Evolutionary conservation across 2,113 vertebrate species (phyloP).

Genomic region (Collichthys lucidus): DNA sequence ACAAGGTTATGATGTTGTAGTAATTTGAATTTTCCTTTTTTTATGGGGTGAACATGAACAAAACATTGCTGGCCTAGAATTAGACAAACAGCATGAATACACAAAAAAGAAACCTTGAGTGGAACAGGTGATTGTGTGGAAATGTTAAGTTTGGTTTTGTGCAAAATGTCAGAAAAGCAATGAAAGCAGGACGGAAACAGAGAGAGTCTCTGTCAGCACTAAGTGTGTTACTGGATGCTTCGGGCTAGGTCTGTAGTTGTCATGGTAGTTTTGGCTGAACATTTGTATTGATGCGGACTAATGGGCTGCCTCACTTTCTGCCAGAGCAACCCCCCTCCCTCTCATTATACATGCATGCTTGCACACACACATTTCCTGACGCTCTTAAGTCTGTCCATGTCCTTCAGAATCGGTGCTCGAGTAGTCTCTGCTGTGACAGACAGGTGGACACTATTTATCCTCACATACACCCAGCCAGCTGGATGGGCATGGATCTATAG

Average conservation of each 20-base stretch:
- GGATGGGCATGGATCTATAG: constrained; percentile 23
- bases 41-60: background rate
- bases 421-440: constrained; percentile 40
- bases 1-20: background rate
- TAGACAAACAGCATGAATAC: constrained; percentile 1
- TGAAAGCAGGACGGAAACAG: constrained; percentile 40
- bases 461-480: background rate
- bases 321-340: constrained; percentile 18
- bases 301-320: constrained; percentile 59
- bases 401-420: constrained; percentile 32
- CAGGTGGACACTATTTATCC: constrained; percentile 30
- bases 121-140: constrained; percentile 24
- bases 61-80: background rate
- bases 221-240: constrained; percentile 67
- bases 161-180: constrained; percentile 33
- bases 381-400: constrained; percentile 12
- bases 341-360: constrained; percentile 24
- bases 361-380: constrained; percentile 14
- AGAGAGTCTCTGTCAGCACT: constrained; percentile 36
- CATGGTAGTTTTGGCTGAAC: constrained; percentile 70
- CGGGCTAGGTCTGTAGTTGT: constrained; percentile 64
- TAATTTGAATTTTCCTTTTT: background rate
- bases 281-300: constrained; percentile 69
- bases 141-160: constrained; percentile 40
- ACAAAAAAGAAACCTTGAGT: constrained; percentile 2